Base-by-base conservation (phyloP, 2,888 invertebrate genomes). In the Synergus umbraculus region DNA sequence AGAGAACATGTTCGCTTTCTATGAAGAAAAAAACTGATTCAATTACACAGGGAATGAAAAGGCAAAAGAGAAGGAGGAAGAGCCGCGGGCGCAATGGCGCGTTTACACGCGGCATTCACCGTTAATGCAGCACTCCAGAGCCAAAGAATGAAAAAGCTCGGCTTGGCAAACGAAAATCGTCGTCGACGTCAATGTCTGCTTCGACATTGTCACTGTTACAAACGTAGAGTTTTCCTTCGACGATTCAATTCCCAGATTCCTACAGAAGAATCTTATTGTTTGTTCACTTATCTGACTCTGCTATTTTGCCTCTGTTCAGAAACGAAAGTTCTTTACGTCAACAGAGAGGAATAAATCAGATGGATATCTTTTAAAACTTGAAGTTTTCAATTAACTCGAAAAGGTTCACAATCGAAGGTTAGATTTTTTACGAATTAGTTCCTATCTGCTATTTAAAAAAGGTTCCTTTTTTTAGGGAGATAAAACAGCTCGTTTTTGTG, bases 41-140 rank as follows among this genome's bases (percentile, higher is more conserved):
- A 69, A 69, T 69, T 69, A 69, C 69, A 49, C 69, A 49, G 29
- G 69, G 49, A 69, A 69, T 69, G 49, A 69, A 69, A 69, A 69
- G 69, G 49, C 49, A 69, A 15, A 69, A 49, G 69, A 49, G 29
- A 49, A 49, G 49, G 69, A 29, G n/a, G 15, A 49, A 49, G 49
- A 49, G 49, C 69, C 69, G 49, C 49, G 49, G 22, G 69, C n/a
- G 49, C 5, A 69, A 49, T 69, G 15, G 69, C 49, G 7, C 49
- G 69, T 69, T 69, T 49, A 69, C 69, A 49, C 49, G 69, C 69
- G 37, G 49, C 29, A 69, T 69, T 69, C 49, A 49, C 29, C 46
- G 49, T 69, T 49, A 29, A 69, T 49, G 37, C 29, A 49, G 67
- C 46, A 67, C 44, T 69, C 2, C 18, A 69, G 37, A 69, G 9